These are phyloP conservation scores for Lepilemur septentrionalis DNA, from an alignment of 2,797 vertebrate genomes.

Conservation along the genomic window DNA sequence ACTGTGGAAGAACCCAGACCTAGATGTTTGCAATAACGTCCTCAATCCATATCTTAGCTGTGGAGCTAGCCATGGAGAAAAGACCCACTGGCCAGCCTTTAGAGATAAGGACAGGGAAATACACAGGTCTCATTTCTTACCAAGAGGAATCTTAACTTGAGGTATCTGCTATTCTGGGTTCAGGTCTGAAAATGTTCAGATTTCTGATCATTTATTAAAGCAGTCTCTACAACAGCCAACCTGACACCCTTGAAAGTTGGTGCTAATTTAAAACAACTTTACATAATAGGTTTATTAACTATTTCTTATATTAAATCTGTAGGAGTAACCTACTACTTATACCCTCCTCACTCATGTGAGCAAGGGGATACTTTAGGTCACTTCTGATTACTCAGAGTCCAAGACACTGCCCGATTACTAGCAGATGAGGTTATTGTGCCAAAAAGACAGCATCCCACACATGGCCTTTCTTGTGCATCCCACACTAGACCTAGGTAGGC, in stretches of 20 bases:
- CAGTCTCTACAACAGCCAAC: background rate
- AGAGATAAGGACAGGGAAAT: background rate
- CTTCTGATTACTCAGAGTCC: background rate
- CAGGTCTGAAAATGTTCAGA: background rate
- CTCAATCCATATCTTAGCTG: rapidly evolving
- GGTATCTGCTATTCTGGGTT: background rate
- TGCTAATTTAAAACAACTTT: background rate
- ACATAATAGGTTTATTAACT: background rate
- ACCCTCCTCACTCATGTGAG: background rate
- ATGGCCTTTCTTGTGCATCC: background rate
- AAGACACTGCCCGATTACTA: rapidly evolving
- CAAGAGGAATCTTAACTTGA: background rate
- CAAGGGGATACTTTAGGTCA: background rate
- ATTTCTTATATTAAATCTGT: too few relatives aligned
- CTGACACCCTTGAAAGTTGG: background rate
- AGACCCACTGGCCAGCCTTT: too few relatives aligned
- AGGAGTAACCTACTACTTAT: background rate
- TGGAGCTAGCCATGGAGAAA: rapidly evolving
- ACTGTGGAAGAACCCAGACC: rapidly evolving
- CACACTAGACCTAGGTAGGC: background rate
- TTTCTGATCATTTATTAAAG: background rate
- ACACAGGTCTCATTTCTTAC: background rate
- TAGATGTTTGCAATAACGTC: rapidly evolving
- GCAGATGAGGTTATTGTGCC: rapidly evolving
- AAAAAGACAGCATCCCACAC: too few relatives aligned